Conservation (phyloP, 2,113 vertebrate genomes). For the Amblyornis subalaris region DNA sequence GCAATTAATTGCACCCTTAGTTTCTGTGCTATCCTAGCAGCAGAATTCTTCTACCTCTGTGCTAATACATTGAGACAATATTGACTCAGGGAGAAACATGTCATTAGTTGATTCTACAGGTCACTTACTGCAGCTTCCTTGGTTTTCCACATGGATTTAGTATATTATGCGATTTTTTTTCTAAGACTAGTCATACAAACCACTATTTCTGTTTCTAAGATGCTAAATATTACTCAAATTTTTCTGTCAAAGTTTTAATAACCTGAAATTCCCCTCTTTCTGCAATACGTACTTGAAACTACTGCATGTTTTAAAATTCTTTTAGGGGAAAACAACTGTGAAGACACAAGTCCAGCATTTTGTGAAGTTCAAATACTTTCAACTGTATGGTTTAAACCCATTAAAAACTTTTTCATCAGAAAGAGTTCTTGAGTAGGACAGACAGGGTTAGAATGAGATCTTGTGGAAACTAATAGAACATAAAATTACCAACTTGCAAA, state of each 20-base stretch:
- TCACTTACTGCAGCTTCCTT: not conserved
- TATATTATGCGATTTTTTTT: not conserved
- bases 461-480: not conserved
- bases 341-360: not conserved
- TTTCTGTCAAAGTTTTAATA: not conserved
- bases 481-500: not conserved
- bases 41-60: not conserved
- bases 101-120: not conserved
- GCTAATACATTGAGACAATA: not conserved
- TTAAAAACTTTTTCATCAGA: not conserved
- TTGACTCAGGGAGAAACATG: not conserved
- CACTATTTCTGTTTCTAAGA: not conserved
- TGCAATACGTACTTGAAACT: not conserved
- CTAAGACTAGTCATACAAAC: not conserved
- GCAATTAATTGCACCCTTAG: not conserved
- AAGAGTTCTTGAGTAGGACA: not conserved
- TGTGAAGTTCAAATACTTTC: not conserved
- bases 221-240: not conserved
- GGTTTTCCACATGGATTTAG: not conserved
- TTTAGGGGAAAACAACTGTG: not conserved
- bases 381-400: not conserved
- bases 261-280: not conserved
- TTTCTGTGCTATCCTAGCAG: not conserved
- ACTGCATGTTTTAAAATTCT: not conserved
- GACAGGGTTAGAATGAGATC: not conserved